These are phyloP conservation scores for Copsychus sechellarum DNA, from an alignment of 2,113 vertebrate species.

Conservation along the genomic window DNA sequence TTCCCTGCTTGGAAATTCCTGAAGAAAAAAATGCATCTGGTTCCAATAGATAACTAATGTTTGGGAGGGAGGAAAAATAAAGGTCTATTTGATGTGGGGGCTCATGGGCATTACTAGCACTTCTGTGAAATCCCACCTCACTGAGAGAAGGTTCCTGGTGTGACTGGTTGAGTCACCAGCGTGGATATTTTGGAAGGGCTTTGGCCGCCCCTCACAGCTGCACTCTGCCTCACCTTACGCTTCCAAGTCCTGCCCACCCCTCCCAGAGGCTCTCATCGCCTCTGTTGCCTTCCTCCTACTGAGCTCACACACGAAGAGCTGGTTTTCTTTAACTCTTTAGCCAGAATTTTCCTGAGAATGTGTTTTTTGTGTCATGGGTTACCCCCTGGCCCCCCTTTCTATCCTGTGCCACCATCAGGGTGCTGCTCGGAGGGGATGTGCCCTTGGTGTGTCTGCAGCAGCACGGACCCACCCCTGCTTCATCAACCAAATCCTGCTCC, in stretches of 20 bases:
- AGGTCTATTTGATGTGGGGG: background rate
- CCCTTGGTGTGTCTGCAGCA: background rate
- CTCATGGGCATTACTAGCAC: background rate
- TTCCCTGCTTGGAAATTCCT: background rate
- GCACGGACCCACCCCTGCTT: background rate
- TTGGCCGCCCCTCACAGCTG: background rate
- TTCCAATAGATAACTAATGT: constrained; percentile 20
- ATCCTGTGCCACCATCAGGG: accelerated
- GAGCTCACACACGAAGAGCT: accelerated
- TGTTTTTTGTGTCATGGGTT: accelerated
- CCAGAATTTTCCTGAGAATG: background rate
- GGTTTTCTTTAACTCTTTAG: background rate
- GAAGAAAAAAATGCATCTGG: background rate
- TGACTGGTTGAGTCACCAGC: background rate
- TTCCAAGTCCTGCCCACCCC: accelerated
- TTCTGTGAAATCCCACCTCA: background rate
- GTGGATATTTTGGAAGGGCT: background rate
- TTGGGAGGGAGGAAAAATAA: background rate
- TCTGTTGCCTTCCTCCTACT: background rate
- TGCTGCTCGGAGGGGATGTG: accelerated
- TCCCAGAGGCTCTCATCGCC: background rate
- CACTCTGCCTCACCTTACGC: accelerated
- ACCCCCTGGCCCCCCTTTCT: accelerated
- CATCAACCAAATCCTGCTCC: background rate
- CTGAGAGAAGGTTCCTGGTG: accelerated